phyloP scores from a whole-genome alignment of 2,888 invertebrate species.

The Callosobruchus maculatus region DNA sequence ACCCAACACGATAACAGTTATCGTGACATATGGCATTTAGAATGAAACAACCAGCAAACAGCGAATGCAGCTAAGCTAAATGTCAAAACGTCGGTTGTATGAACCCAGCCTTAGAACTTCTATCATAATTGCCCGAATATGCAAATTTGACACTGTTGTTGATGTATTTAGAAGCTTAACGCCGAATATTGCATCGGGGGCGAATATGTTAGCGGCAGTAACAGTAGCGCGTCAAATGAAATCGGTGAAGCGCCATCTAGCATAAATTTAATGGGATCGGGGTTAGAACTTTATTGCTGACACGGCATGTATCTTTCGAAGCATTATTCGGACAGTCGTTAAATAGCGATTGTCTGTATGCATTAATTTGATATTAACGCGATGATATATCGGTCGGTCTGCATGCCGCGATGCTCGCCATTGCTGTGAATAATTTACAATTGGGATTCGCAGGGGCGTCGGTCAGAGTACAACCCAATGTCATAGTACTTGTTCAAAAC shows the following conservation, averaged over 20 bases:
- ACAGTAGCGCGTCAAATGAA: background rate
- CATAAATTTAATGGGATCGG: background rate
- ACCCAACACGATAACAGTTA: no score
- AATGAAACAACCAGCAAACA: no score
- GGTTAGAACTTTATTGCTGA: background rate
- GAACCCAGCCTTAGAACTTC: no score
- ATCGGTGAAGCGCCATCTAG: background rate
- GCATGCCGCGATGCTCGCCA: background rate
- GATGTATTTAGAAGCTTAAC: no score
- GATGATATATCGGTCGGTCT: background rate
- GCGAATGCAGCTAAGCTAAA: no score
- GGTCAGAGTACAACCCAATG: background rate
- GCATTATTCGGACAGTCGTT: background rate
- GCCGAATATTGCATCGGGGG: no score
- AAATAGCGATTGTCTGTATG: background rate
- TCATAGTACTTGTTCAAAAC: no score
- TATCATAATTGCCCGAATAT: no score
- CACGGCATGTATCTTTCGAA: background rate
- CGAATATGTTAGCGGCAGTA: background rate
- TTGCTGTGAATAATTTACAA: background rate
- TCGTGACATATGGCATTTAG: no score
- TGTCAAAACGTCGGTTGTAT: no score
- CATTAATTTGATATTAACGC: background rate
- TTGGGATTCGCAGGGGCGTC: background rate
- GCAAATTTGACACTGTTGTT: no score